phyloP scores from a whole-genome alignment of 2,113 vertebrate species.

The Gnathonemus longibarbis region DNA sequence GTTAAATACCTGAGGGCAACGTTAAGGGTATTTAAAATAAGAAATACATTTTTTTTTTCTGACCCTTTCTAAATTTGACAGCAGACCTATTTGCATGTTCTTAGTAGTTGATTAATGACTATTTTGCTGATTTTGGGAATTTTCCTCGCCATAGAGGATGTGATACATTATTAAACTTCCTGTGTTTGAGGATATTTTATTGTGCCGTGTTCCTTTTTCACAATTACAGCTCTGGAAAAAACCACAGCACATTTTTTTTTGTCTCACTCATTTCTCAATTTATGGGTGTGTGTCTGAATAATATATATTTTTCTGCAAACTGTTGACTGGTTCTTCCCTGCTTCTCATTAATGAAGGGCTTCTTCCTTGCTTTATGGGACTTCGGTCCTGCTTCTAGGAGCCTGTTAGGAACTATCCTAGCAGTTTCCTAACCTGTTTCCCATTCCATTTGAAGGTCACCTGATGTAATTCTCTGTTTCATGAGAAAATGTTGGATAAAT shows the following conservation, averaged over 20 bases:
- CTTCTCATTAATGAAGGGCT: neutral
- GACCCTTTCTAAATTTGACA: neutral
- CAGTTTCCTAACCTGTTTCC: too few species aligned
- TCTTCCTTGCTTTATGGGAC: neutral
- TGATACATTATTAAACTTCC: neutral
- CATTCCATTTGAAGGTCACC: neutral
- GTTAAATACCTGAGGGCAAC: neutral
- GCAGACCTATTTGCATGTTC: neutral
- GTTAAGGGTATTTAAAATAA: neutral
- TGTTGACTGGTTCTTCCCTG: neutral
- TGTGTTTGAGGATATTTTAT: neutral
- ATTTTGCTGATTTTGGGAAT: neutral
- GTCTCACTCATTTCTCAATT: neutral
- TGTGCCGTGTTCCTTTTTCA: neutral
- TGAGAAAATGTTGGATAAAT: too few species aligned
- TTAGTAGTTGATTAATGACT: neutral
- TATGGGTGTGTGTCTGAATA: too few species aligned
- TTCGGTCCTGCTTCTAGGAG: neutral
- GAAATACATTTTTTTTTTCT: neutral
- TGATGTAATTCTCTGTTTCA: neutral
- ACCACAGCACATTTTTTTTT: neutral
- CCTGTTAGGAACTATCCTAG: neutral
- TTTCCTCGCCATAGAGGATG: neutral
- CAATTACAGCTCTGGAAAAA: neutral
- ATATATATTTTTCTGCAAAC: neutral